Percentiles rank a stretch among this genome's conserved stretches.
Conservation (phyloP, 92 coral and sea anemone species). For the Epizoanthus illoricatus region DNA sequence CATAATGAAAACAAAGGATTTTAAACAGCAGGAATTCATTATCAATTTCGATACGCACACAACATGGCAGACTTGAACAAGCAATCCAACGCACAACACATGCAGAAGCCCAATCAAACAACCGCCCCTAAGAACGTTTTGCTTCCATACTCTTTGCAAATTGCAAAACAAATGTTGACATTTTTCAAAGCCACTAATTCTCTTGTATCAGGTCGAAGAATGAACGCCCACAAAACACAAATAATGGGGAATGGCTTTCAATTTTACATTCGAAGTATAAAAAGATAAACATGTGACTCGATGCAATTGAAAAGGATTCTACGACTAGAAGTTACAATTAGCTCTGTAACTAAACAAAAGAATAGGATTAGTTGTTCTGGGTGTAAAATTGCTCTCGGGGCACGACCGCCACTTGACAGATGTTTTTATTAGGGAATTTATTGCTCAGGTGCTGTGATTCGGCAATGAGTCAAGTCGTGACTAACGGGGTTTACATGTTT, state of each 20-base stretch:
- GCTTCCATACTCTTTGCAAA: neutral
- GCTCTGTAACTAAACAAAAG: neutral
- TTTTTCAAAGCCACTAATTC: constrained; percentile 19
- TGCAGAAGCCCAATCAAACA: neutral
- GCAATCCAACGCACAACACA: too few species aligned
- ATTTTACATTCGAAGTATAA: neutral
- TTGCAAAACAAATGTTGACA: constrained; percentile 22
- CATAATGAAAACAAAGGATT: neutral
- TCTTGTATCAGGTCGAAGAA: constrained; percentile 6
- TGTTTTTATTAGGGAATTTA: constrained; percentile 22
- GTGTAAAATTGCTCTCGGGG: neutral
- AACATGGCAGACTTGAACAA: too few species aligned
- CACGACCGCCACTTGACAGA: constrained; percentile 13
- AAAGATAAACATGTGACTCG: constrained; percentile 2
- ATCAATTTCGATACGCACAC: neutral
- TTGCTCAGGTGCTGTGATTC: neutral
- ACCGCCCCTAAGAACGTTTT: neutral
- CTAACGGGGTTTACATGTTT: constrained; percentile 8
- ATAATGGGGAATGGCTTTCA: constrained; percentile 3
- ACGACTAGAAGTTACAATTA: neutral
- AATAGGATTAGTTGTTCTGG: neutral
- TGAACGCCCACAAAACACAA: constrained; percentile 6
- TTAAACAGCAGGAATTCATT: constrained; percentile 7
- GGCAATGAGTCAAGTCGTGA: neutral
- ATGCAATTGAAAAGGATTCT: neutral